Evolutionary conservation across 2,113 vertebrate species (phyloP).

Genomic region (Corvus cornix): DNA sequence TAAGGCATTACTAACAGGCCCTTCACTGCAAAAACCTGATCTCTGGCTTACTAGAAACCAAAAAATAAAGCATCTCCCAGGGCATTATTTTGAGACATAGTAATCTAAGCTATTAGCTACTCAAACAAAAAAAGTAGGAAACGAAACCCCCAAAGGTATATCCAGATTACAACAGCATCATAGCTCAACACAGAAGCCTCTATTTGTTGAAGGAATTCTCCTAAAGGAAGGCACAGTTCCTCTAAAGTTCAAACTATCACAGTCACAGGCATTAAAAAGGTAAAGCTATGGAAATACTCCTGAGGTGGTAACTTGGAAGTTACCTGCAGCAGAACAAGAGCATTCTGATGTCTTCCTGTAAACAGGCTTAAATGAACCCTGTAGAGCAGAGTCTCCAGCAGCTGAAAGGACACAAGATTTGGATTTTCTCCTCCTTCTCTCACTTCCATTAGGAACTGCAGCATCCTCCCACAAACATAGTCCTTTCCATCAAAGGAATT

Average conservation of each 20-base stretch:
- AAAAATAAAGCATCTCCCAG: neutral
- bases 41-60: neutral
- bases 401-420: constrained; percentile 85
- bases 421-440: constrained; percentile 45
- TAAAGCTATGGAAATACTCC: neutral
- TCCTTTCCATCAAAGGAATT: constrained; percentile 93
- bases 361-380: constrained; percentile 88
- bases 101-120: neutral
- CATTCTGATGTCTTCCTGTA: constrained; percentile 85
- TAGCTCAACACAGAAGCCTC: neutral
- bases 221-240: neutral
- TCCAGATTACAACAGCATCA: neutral
- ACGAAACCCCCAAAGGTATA: neutral
- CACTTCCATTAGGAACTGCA: constrained; percentile 80
- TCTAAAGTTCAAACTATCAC: neutral
- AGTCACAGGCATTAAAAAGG: neutral
- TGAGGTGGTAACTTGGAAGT: neutral
- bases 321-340: constrained; percentile 88
- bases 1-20: neutral
- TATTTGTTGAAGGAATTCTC: neutral
- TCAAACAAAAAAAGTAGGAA: neutral
- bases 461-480: constrained; percentile 85
- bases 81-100: neutral
- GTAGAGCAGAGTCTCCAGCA: constrained; percentile 90
- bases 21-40: neutral